phyloP scores from a whole-genome alignment of 2,888 invertebrate species.

The Protophormia terraenovae region DNA sequence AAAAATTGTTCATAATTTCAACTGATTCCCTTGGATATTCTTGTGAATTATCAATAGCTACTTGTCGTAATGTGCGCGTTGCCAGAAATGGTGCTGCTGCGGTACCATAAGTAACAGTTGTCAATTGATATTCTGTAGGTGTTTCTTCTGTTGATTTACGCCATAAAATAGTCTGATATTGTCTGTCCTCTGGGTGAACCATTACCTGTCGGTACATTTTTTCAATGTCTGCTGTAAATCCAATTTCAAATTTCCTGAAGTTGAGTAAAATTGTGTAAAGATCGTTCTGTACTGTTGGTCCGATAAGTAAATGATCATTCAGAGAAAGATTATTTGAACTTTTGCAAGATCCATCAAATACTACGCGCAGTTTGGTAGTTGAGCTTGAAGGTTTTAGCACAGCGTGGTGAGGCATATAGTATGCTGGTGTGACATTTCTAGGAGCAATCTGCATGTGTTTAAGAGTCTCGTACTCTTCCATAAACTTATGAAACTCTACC shows the following conservation, averaged over 20 bases:
- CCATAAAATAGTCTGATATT: too few species aligned
- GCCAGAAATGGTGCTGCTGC: too few species aligned
- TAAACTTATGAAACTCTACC: conserved; percentile 52
- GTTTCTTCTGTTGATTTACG: too few species aligned
- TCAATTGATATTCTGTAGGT: too few species aligned
- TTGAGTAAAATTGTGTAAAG: conserved; percentile 42
- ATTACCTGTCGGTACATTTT: conserved; percentile 57
- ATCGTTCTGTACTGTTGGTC: conserved; percentile 54
- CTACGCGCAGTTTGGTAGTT: conserved; percentile 56
- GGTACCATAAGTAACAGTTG: too few species aligned
- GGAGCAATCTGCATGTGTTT: conserved; percentile 43
- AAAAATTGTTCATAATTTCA: conserved; percentile 32
- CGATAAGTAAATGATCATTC: conserved; percentile 54
- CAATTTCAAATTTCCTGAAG: conserved; percentile 45
- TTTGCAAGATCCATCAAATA: conserved; percentile 57
- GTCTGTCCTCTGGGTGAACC: too few species aligned
- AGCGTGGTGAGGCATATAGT: conserved; percentile 56
- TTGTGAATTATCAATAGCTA: too few species aligned
- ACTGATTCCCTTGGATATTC: too few species aligned
- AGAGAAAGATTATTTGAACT: conserved; percentile 48
- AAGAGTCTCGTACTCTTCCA: conserved; percentile 26
- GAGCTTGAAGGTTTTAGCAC: conserved; percentile 54
- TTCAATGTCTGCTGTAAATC: conserved; percentile 41
- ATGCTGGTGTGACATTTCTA: background rate
- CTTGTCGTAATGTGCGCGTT: too few species aligned